These are phyloP conservation scores for Petaurus breviceps DNA, from an alignment of 2,113 vertebrate genomes.

Conservation along the genomic window DNA sequence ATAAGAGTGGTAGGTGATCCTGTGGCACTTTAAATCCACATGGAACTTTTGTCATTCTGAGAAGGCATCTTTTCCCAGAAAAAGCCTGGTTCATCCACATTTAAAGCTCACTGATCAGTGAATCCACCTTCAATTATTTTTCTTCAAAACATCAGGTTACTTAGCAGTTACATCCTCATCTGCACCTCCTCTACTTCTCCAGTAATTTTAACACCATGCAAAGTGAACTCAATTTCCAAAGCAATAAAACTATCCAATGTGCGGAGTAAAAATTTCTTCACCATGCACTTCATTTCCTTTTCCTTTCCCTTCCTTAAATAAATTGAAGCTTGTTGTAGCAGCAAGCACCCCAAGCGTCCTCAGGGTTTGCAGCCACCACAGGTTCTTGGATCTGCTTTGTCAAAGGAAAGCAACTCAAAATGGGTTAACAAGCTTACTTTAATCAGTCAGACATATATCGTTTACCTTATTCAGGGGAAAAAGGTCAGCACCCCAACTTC, in stretches of 20 bases:
- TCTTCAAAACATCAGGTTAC: background rate
- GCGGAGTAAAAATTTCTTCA: background rate
- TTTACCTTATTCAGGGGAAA: too few species aligned
- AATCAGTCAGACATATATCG: too few species aligned
- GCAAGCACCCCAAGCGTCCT: too few species aligned
- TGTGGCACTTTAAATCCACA: background rate
- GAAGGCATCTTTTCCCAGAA: background rate
- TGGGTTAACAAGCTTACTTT: too few species aligned
- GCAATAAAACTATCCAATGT: background rate
- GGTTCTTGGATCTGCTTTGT: too few species aligned
- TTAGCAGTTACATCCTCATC: background rate
- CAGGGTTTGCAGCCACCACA: too few species aligned
- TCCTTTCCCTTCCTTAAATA: background rate
- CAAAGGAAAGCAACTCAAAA: too few species aligned
- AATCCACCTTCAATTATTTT: background rate
- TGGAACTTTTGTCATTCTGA: background rate
- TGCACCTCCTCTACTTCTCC: background rate
- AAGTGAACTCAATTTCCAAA: background rate
- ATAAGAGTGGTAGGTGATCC: background rate
- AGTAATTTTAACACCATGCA: background rate
- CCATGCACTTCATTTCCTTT: background rate
- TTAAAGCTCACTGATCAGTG: background rate
- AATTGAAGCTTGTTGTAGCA: background rate
- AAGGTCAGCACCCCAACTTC: too few species aligned
- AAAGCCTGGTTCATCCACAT: background rate